Evolutionary conservation across 2,113 vertebrate genomes (phyloP), one percentile per base, ranked within the genome.

Genomic region (Neoarius graeffei): DNA sequence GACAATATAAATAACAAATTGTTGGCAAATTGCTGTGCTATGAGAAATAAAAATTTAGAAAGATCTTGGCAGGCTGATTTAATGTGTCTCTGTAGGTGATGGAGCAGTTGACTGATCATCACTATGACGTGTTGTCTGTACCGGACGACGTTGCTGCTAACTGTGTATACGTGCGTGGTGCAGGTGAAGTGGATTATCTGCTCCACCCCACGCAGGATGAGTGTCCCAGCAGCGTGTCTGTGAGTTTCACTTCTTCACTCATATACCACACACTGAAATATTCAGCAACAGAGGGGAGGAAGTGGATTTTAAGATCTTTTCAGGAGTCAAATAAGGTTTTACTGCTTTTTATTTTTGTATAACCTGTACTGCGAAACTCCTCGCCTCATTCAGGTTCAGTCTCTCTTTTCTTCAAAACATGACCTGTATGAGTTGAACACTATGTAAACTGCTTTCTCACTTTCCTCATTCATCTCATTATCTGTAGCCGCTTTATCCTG

Each of bases 91-190:
- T 88, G 62, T 66, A 98, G 97, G 95, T 96, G 87, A 98, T 98
- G 97, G 97, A 97, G 27, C 96, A 96, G 89, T 93, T 98, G 93
- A 97, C 97, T 0, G 97, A 98, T 89, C 96, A 98, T 91, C 96
- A 96, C 87, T 98, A 98, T 20, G 95, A 97, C 57, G 94, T 97
- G 1, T 94, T 98, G 85, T 96, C 95, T 0, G 95, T 98, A 80
- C 95, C 97, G 0, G 97, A 98, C 59, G 96, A 97, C 0, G 92
- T 93, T 0, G 97, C 97, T 0, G 96, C 97, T 19, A 97, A 98
- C 94, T 98, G 97, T 90, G 90, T 98, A 89, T 98, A 96, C 85
- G 91, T 97, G 71, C 95, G 95, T 19, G 94, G 96, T 7, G 95
- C 96, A 0, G 92, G 95, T 42, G 96, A 96, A 14, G 90, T 87